phyloP scores from a whole-genome alignment of 2,113 vertebrate genomes.

The Dolichotis patagonum region DNA sequence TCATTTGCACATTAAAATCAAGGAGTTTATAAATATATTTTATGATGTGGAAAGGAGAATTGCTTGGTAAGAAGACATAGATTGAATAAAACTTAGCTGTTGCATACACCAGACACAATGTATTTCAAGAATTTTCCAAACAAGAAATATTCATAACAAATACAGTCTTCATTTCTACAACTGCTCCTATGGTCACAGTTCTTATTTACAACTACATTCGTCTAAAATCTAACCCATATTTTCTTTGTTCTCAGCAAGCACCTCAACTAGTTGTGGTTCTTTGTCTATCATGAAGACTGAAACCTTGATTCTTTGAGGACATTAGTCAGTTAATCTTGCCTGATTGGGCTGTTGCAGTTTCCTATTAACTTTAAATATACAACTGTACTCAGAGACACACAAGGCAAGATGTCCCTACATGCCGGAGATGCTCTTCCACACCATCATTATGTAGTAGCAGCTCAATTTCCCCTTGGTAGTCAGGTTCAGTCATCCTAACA shows the following conservation, averaged over 20 bases:
- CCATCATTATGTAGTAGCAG: background rate
- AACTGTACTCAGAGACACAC: background rate
- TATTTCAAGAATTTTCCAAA: background rate
- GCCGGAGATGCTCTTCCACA: background rate
- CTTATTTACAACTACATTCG: background rate
- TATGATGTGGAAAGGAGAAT: background rate
- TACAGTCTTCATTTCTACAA: background rate
- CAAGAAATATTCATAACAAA: background rate
- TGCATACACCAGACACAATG: background rate
- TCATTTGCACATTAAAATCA: background rate
- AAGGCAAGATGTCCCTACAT: background rate
- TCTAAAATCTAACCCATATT: background rate
- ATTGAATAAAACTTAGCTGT: background rate
- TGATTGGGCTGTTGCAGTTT: background rate
- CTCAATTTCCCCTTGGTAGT: background rate
- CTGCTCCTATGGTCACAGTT: background rate
- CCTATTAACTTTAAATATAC: background rate
- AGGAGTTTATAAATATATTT: background rate
- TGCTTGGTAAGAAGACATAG: background rate
- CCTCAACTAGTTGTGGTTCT: background rate
- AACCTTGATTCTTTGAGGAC: background rate
- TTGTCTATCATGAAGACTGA: background rate
- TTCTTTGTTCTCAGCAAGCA: background rate
- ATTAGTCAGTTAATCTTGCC: background rate
- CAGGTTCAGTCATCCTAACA: background rate